Conservation (phyloP, 2,113 vertebrate species). For the Nematolebias whitei region DNA sequence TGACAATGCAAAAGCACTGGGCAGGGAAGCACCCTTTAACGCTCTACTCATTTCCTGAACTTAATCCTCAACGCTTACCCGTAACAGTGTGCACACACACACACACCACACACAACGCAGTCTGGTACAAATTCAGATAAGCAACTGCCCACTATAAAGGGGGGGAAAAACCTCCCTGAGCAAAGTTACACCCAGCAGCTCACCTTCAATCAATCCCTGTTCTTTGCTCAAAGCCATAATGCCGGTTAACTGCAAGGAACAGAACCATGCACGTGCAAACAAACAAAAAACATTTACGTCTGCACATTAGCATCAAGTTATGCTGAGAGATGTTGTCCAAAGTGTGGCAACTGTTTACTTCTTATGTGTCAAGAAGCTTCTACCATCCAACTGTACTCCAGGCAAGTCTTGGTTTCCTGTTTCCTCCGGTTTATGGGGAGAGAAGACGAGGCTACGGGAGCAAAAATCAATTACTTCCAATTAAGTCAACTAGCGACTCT, state of each 20-base stretch:
- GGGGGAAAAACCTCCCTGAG: slow-evolving; percentile 36
- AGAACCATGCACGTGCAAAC: background rate
- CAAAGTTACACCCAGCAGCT: slow-evolving; percentile 59
- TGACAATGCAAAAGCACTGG: slow-evolving; percentile 71
- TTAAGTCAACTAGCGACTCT: slow-evolving; percentile 93
- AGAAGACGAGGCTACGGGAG: slow-evolving; percentile 82
- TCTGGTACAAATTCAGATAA: slow-evolving; percentile 58
- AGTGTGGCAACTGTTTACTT: slow-evolving; percentile 49
- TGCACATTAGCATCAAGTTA: slow-evolving; percentile 55
- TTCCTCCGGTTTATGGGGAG: slow-evolving; percentile 81
- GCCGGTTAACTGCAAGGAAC: slow-evolving; percentile 44
- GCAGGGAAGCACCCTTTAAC: slow-evolving; percentile 73
- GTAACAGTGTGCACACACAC: slow-evolving; percentile 61
- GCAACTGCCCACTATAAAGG: slow-evolving; percentile 61
- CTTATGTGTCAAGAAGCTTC: slow-evolving; percentile 56
- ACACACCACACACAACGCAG: slow-evolving; percentile 12
- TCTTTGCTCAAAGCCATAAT: slow-evolving; percentile 62
- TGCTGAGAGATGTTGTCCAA: slow-evolving; percentile 14
- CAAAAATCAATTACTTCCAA: slow-evolving; percentile 91
- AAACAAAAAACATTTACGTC: slow-evolving; percentile 15
- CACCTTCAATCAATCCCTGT: slow-evolving; percentile 49
- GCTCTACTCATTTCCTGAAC: slow-evolving; percentile 80
- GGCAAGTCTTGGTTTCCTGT: slow-evolving; percentile 84
- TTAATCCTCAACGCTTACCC: slow-evolving; percentile 76
- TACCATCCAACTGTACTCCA: slow-evolving; percentile 56